phyloP scores from a whole-genome alignment of 2,113 vertebrate genomes.

The Haemorhous mexicanus region DNA sequence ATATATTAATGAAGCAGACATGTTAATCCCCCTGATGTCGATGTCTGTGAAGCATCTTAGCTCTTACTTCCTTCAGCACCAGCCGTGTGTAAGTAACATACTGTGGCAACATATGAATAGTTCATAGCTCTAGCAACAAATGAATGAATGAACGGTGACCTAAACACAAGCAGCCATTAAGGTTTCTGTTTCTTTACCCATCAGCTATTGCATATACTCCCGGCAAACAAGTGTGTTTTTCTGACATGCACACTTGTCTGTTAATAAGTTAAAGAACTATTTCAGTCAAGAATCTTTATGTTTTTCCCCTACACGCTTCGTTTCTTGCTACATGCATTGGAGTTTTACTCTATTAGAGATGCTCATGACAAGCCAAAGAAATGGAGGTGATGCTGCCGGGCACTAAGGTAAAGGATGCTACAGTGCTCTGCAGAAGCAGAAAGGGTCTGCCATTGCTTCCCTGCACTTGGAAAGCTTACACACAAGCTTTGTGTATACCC shows the following conservation, averaged over 20 bases:
- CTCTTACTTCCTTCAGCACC: conserved; percentile 80
- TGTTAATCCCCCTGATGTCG: conserved; percentile 72
- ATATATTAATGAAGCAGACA: conserved; percentile 79
- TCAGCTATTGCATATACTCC: conserved; percentile 46
- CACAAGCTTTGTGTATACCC: neutral
- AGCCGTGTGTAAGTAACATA: conserved; percentile 89
- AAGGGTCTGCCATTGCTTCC: neutral
- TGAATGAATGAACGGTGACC: conserved; percentile 74
- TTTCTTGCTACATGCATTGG: conserved; percentile 37
- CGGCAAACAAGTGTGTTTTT: conserved; percentile 57
- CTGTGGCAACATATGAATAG: conserved; percentile 92
- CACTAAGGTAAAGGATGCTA: neutral
- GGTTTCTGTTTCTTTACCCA: conserved; percentile 64
- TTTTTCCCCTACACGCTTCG: conserved; percentile 39
- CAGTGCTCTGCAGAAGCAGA: neutral
- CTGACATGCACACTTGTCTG: conserved; percentile 58
- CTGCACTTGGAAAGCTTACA: neutral
- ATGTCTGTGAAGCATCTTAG: conserved; percentile 72
- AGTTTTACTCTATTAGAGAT: conserved; percentile 20
- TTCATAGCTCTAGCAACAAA: conserved; percentile 80
- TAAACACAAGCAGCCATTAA: conserved; percentile 64
- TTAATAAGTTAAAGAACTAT: conserved; percentile 44
- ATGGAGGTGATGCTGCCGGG: neutral
- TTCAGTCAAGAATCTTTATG: conserved; percentile 30
- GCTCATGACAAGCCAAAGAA: conserved; percentile 12